A percentile compares a stretch with the other conserved stretches of the same genome.
phyloP scores from a whole-genome alignment of 2,797 vertebrate species.

The Tokudaia tokunoshimensis region DNA sequence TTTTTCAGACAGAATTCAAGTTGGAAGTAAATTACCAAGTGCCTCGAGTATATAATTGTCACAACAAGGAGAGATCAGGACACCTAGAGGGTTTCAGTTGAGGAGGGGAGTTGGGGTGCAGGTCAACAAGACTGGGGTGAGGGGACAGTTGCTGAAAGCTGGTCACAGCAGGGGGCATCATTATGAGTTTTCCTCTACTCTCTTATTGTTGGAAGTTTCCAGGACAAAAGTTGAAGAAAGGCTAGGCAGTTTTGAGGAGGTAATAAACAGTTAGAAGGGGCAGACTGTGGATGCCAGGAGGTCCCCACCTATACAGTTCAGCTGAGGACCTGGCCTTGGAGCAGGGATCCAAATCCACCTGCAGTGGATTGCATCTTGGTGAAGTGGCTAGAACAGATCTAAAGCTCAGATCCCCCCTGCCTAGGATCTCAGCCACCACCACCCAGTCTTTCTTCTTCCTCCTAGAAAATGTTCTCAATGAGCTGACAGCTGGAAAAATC shows the following conservation, averaged over 20 bases:
- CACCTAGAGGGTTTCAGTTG: not conserved
- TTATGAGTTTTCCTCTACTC: not conserved
- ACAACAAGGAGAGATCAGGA: not conserved
- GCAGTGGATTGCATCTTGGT: not conserved
- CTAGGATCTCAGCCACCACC: not conserved
- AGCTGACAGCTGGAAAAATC: not conserved
- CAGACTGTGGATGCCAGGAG: not conserved
- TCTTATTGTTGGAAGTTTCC: not conserved
- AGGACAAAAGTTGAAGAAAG: not conserved
- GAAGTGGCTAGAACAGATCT: not conserved
- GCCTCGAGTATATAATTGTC: too few species aligned
- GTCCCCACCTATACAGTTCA: not conserved
- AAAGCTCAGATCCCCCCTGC: not conserved
- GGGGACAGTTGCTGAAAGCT: not conserved
- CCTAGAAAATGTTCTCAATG: not conserved
- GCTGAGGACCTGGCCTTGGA: not conserved
- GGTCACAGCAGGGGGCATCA: not conserved
- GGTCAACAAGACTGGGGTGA: not conserved
- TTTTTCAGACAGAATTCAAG: not conserved
- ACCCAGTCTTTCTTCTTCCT: not conserved
- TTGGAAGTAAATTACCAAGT: not conserved
- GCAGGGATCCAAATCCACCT: too few species aligned
- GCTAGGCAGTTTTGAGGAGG: not conserved
- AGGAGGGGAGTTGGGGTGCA: not conserved
- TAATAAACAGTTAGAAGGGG: not conserved